Evolutionary conservation across 2,797 vertebrate genomes (phyloP), one percentile per base, ranked within the genome.

Genomic region (Loriculus beryllinus): DNA sequence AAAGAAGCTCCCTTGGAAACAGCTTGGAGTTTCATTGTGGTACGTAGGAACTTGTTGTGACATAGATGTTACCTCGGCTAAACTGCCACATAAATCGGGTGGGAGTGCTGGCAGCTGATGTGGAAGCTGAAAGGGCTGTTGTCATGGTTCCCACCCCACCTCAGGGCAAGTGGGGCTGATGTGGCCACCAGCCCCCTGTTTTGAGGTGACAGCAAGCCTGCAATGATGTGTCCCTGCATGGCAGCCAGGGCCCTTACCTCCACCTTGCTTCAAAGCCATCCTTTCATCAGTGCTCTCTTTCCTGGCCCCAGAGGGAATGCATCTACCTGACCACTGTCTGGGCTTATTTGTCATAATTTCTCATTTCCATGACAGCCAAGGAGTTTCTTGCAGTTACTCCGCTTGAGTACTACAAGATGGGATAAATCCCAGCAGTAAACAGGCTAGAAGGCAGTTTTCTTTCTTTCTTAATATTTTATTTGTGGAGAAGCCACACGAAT

Each of bases 391-490:
- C 52, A 83, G 68, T 92, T 51, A 29, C 62, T 91, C 54, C 59
- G 74, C 74, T 93, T 29, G 5, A 68, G 57, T 28, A 64, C 75
- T 82, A 89, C 54, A 82, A 52, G 51, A 70, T 43, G 72, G 84
- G 79, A 95, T 43, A 45, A 91, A 91, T 75, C 91, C 90, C 26
- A 13, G 51, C 59, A 93, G 86, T 88, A 93, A 94, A 67, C 70
- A 49, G 51, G n/a, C 74, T 67, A 60, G 86, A 56, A 94, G 90
- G 85, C 86, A 86, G 82, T 57, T 87, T 83, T 79, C 82, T 77
- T 85, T 78, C 76, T 86, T 59, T 72, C 90, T 52, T 45, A 76
- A 23, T 95, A 51, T 93, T 95, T 95, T 91, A 92, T 95, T 96
- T 91, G 88, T 86, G 81, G 77, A 18, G 77, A 84, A 93, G 82